Percentiles rank a stretch among this genome's conserved stretches.
Evolutionary conservation across 2,113 vertebrate genomes (phyloP).

Genomic region (Mustela lutreola): DNA sequence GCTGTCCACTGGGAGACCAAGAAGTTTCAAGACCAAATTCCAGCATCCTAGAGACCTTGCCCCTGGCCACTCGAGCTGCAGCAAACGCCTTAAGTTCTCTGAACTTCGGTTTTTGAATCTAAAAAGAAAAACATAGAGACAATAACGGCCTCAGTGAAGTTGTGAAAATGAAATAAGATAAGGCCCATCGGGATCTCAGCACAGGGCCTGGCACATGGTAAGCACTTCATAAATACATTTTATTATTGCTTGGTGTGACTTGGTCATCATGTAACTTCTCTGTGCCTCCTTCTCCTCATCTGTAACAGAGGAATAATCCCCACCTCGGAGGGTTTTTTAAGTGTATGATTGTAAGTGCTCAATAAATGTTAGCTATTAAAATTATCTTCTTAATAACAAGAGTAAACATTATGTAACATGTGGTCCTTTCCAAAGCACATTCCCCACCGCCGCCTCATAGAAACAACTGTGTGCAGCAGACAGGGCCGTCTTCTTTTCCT

Average conservation of each 20-base stretch:
- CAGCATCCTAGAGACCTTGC: not conserved
- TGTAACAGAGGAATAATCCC: constrained; percentile 40
- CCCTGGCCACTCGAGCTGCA: not conserved
- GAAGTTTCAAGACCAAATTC: constrained; percentile 43
- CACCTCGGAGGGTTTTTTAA: not conserved
- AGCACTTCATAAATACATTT: not conserved
- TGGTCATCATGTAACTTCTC: constrained; percentile 17
- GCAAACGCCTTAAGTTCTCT: not conserved
- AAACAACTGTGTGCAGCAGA: not conserved
- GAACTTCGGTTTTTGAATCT: not conserved
- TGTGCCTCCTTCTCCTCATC: constrained; percentile 7
- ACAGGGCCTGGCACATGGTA: not conserved
- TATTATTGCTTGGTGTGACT: not conserved
- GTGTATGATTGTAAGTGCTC: constrained; percentile 25
- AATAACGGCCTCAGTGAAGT: not conserved
- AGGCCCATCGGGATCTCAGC: not conserved
- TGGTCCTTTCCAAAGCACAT: not conserved
- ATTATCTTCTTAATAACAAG: constrained; percentile 57
- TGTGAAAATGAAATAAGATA: constrained; percentile 9
- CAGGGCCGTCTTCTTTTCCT: no score
- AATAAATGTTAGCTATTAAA: constrained; percentile 51
- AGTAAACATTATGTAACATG: constrained; percentile 37
- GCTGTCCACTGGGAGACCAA: not conserved
- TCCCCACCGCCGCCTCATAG: not conserved
- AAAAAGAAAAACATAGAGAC: not conserved